These are phyloP conservation scores for Porites rus DNA, from an alignment of 92 coral and sea anemone species.

Conservation along the genomic window DNA sequence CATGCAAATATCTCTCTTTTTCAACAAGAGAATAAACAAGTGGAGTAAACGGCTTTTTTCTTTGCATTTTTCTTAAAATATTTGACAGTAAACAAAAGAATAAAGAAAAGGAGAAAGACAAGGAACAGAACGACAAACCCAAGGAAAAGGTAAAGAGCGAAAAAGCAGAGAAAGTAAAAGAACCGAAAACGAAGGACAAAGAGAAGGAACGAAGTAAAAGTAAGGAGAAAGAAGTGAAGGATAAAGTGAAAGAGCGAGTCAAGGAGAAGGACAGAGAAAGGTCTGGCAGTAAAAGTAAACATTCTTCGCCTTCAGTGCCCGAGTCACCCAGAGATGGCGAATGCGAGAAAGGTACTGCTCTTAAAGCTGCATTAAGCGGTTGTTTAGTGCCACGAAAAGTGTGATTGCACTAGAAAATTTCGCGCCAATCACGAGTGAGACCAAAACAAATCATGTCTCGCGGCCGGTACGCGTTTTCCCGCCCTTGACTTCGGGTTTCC, in stretches of 20 bases:
- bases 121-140: conserved; percentile 72
- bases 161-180: conserved; percentile 67
- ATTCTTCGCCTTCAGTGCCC: conserved; percentile 53
- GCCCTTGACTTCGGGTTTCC: no score
- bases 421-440: no score
- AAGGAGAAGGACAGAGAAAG: conserved; percentile 55
- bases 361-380: background rate
- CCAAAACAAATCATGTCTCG: no score
- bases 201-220: conserved; percentile 93
- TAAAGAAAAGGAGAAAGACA: conserved; percentile 83
- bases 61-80: background rate
- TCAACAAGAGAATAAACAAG: background rate
- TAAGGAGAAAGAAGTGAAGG: conserved; percentile 82
- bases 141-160: conserved; percentile 76
- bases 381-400: no score
- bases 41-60: background rate
- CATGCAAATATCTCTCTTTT: no score
- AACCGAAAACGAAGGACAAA: conserved; percentile 71
- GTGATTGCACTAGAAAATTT: no score
- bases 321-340: conserved; percentile 79
- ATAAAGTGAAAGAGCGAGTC: conserved; percentile 60
- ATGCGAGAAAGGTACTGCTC: conserved; percentile 66
- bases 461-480: no score
- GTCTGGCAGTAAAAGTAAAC: conserved; percentile 60
- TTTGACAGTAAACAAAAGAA: conserved; percentile 72